These are phyloP conservation scores for Pimpla rufipes DNA, from an alignment of 2,888 invertebrate species.

Conservation along the genomic window DNA sequence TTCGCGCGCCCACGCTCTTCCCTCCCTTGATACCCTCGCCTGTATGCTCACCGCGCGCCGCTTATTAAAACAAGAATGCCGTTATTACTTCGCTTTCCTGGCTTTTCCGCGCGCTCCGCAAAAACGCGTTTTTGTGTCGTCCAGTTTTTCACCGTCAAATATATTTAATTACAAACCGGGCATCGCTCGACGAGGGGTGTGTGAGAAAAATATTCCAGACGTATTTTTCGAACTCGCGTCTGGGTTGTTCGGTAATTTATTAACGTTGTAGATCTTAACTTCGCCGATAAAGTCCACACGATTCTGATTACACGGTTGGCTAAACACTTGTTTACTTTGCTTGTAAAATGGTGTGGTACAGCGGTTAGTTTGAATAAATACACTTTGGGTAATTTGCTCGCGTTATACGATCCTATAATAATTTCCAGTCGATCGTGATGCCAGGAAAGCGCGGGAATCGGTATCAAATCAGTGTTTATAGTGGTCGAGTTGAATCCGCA, in stretches of 20 bases:
- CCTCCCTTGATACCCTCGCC: conserved; percentile 41
- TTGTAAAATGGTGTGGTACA: too few species aligned
- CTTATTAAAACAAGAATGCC: conserved; percentile 42
- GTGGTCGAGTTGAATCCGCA: too few species aligned
- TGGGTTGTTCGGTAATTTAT: background rate
- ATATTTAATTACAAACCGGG: background rate
- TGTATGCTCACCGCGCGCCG: conserved; percentile 40
- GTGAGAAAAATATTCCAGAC: background rate
- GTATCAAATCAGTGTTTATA: too few species aligned
- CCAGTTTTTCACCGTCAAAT: background rate
- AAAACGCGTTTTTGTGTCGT: conserved; percentile 15
- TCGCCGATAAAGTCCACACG: background rate
- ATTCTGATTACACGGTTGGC: too few species aligned
- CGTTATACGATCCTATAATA: too few species aligned
- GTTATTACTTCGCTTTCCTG: conserved; percentile 37
- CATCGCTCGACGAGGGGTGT: background rate
- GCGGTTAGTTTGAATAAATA: background rate
- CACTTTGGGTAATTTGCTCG: background rate
- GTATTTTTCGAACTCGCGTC: background rate
- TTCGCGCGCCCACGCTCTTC: conserved; percentile 62
- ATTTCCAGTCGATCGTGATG: too few species aligned
- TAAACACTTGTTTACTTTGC: too few species aligned
- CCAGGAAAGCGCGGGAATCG: too few species aligned
- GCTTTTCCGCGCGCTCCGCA: conserved; percentile 25
- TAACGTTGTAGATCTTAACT: background rate